A percentile compares a stretch with the other conserved stretches of the same genome.
Evolutionary conservation across 2,888 invertebrate species (phyloP).

Genomic region (Gymnocheta viridis): DNA sequence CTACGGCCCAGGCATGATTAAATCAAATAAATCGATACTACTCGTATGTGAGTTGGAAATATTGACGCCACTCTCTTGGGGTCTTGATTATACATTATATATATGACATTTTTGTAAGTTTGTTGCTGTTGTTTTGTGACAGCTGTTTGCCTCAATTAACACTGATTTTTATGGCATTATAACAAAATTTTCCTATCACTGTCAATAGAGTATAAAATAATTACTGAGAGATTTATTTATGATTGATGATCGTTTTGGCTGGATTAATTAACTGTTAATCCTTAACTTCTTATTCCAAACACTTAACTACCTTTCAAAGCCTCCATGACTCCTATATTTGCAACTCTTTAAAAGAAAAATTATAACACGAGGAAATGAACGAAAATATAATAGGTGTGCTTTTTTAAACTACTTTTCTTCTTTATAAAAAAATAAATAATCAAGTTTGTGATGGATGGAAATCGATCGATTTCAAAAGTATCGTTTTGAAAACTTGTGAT

Average conservation of each 20-base stretch:
- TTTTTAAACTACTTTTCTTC: too few species aligned
- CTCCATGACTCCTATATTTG: too few species aligned
- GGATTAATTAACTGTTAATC: too few species aligned
- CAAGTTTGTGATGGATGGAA: too few species aligned
- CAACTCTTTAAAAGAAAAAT: too few species aligned
- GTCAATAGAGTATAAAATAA: neutral
- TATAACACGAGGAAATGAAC: too few species aligned
- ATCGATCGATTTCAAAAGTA: too few species aligned
- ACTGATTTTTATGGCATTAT: neutral
- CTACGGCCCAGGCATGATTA: constrained; percentile 22
- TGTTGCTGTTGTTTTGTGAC: constrained; percentile 17
- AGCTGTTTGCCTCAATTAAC: constrained; percentile 25
- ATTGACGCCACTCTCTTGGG: constrained; percentile 36
- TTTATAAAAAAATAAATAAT: too few species aligned
- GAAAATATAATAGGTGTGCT: too few species aligned
- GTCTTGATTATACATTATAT: neutral
- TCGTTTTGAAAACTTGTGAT: too few species aligned
- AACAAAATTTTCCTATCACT: neutral
- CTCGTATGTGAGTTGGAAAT: neutral
- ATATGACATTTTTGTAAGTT: constrained; percentile 22
- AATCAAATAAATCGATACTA: constrained; percentile 38
- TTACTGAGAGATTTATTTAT: neutral
- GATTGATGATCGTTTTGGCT: constrained; percentile 9
- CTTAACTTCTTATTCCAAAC: too few species aligned
- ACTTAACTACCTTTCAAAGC: too few species aligned